Evolutionary conservation across 1,140 invertebrate species (phyloP), one percentile per base, ranked within the genome.

Genomic region (Delia radicum): DNA sequence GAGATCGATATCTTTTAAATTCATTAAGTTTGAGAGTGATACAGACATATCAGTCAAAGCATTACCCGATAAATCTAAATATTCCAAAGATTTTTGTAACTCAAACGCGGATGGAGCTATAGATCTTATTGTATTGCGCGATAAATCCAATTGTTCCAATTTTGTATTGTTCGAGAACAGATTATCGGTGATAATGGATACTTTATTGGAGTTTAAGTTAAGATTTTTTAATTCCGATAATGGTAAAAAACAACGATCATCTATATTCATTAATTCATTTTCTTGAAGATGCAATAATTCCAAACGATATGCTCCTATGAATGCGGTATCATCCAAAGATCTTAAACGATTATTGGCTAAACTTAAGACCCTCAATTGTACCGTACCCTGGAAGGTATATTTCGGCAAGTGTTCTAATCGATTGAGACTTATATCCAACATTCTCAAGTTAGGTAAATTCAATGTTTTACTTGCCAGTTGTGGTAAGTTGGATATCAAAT

Each of bases 11-110:
- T 90, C 86, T 81, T 91, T 89, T 15, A 96, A 85, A 74, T 90
- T 90, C 24, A 89, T 89, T 73, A 95, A 87, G 76, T 90, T 90
- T 61, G 91, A 90, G 74, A 96, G 85, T 37, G 92, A 91, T 61
- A 88, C 87, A 4, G 93, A 93, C 74, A 97, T 89, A 79, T 92
- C 89, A 1, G 90, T 89, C 65, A 97, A 84, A 76, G 90, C 89
- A 86, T 96, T 96, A 76, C 93, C 90, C 5, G 94, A 94, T 67
- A 94, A 89, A 82, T 94, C 92, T 4, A 96, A 80, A 78, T 91
- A 90, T 85, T 93, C 89, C 74, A 96, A 87, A 61, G 92, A 89
- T 76, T 91, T 90, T 13, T 91, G 90, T 77, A 88, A 90, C 26
- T 89, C 88, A 27, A 96, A 91, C 15, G 90, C 89, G 1, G 88